Evolutionary conservation across 2,888 invertebrate species (phyloP), one percentile per base, ranked within the genome.

Genomic region (Netelia virgata): DNA sequence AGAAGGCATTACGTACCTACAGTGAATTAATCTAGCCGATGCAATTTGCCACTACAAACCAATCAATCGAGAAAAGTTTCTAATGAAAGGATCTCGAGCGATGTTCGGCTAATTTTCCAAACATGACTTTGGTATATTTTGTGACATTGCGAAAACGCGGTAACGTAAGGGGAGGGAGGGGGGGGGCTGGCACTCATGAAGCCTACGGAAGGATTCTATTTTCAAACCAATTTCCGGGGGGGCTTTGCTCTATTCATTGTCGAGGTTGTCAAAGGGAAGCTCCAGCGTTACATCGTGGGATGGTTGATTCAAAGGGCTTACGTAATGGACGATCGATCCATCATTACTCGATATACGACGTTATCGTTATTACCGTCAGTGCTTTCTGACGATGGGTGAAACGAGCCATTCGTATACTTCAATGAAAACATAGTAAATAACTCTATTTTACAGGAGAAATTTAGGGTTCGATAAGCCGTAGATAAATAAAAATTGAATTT

Each of bases 31-130:
- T 47, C 16, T 28, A 16, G 57, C 16, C 50, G n/a, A 69, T 69
- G 43, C 14, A 77, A 61, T 70, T 77, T 57, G 18, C 36, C 61
- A 41, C 20, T 28, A 69, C n/a, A 77, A 53, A 14, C n/a, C 55
- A 41, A 77, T 53, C 20, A 69, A 6, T 16, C 10, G 11, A 3
- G 20, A 41, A 18, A 57, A 55, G 23, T 61, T 69, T 14, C 16
- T 36, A 69, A 36, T 57, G 36, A 43, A 53, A 50, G 57, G 20
- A 36, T 36, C 36, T 47, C 11, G 14, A 47, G 14, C 47, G 14
- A 47, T 47, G 47, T 47, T 20, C 14, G 2, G 14, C 36, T 61
- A 14, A 28, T 28, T 61, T 23, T 23, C 28, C 61, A 28, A 61
- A 61, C 28, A 11, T 61, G 28, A 23, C 28, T 61, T 61, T 3